Evolutionary conservation across 1,140 invertebrate species (phyloP), one percentile per base, ranked within the genome.

Genomic region (Penaeus japonicus): DNA sequence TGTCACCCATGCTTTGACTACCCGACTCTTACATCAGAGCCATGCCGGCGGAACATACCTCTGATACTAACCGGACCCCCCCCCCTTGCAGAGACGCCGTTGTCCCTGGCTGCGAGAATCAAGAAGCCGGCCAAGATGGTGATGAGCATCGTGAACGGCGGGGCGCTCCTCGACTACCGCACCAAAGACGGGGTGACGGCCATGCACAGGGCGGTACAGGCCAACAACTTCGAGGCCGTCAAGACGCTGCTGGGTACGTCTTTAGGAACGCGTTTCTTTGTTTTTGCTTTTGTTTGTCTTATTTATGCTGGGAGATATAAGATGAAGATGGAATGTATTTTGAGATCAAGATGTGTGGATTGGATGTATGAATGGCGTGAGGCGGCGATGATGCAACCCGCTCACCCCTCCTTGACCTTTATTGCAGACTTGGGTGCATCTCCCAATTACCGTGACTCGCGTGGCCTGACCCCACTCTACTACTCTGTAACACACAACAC

Each of bases 61-160:
- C n/a, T n/a, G n/a, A n/a, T n/a, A n/a, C n/a, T n/a, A n/a, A n/a
- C n/a, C n/a, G n/a, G n/a, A n/a, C n/a, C n/a, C n/a, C n/a, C 73
- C n/a, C 4, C 17, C 2, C 47, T 30, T 7, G 55, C 95, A 96
- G 98, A 99, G 93, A 99, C 98, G 15, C 98, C 98, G 5, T 92
- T 99, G 90, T 98, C 97, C 4, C 94, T 98, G 75, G 96, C 97
- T 30, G 96, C 97, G 1, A 95, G 95, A 32, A 94, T 96, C 91
- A 97, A 97, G 92, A 96, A 97, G 65, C 92, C 93, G 90, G 94
- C 95, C 22, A 97, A 97, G 92, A 94, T 99, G 89, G 94, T 99
- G 85, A 97, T 99, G 91, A 96, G 97, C 0, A 92, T 99, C 86
- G 97, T 99, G n/a, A 99, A 99, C 92, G 99, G 99, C 18, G 99